A percentile compares a stretch with the other conserved stretches of the same genome.
Conservation (phyloP, 2,797 vertebrate genomes). For the Anas capensis region DNA sequence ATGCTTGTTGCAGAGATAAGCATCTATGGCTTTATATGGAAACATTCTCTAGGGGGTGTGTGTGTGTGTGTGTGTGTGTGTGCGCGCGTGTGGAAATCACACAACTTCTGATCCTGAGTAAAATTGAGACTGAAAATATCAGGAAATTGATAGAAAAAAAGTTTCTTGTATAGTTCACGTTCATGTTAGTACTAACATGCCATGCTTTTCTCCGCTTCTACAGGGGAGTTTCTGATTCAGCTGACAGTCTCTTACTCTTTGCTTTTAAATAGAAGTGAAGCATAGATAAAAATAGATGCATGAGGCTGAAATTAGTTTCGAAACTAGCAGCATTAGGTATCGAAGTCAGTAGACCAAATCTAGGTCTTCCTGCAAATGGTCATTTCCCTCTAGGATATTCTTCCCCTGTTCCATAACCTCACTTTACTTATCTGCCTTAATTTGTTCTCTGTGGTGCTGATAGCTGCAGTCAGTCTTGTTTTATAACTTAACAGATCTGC, state of each 20-base stretch:
- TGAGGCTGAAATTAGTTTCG: constrained; percentile 53
- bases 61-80: no score
- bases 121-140: background rate
- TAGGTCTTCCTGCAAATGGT: constrained; percentile 84
- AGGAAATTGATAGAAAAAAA: background rate
- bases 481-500: background rate
- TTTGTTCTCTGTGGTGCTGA: constrained; percentile 43
- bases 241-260: background rate
- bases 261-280: constrained; percentile 15
- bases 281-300: constrained; percentile 57
- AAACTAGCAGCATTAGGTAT: constrained; percentile 45
- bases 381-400: constrained; percentile 81
- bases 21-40: background rate
- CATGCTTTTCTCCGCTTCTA: background rate
- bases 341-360: constrained; percentile 77
- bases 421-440: constrained; percentile 71
- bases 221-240: background rate
- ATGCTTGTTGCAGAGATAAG: background rate
- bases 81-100: no score
- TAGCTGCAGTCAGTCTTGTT: constrained; percentile 35
- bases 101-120: background rate
- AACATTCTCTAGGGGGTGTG: background rate
- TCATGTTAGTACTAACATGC: background rate
- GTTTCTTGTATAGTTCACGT: background rate
- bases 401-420: constrained; percentile 67